A percentile compares a stretch with the other conserved stretches of the same genome.
phyloP scores from a whole-genome alignment of 53 echinoderm and acorn worm species.

The Patiria pectinifera region DNA sequence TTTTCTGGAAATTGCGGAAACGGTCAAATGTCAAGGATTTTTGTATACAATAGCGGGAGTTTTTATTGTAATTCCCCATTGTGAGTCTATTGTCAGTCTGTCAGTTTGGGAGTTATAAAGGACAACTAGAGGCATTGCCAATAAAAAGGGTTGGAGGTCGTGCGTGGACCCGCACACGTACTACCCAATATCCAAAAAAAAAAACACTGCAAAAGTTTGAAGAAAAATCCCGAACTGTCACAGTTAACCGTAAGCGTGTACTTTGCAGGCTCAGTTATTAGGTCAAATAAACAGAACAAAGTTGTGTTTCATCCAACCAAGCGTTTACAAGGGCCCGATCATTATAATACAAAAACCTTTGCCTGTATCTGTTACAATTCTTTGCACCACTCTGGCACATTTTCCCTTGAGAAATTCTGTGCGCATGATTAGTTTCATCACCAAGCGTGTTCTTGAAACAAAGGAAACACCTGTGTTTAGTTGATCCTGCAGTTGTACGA shows the following conservation, averaged over 20 bases:
- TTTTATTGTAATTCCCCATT: neutral
- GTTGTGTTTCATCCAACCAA: no score
- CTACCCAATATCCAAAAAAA: neutral
- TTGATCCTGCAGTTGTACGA: neutral
- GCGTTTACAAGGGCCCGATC: neutral
- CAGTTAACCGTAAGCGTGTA: no score
- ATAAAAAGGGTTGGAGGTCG: neutral
- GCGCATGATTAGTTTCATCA: neutral
- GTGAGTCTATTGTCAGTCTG: neutral
- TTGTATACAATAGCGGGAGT: neutral
- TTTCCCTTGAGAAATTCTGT: neutral
- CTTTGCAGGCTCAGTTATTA: no score
- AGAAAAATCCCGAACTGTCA: neutral
- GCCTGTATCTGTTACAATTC: neutral
- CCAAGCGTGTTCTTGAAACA: neutral
- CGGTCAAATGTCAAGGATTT: neutral
- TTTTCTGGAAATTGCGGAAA: neutral
- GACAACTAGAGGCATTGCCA: neutral
- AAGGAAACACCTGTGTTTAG: slow-evolving; percentile 9
- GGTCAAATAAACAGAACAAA: no score
- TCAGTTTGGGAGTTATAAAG: neutral
- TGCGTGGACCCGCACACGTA: neutral
- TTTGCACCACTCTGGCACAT: neutral
- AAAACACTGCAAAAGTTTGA: neutral
- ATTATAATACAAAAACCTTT: neutral